phyloP scores from a whole-genome alignment of 2,888 invertebrate genomes.

The Leucophora obtusa region DNA sequence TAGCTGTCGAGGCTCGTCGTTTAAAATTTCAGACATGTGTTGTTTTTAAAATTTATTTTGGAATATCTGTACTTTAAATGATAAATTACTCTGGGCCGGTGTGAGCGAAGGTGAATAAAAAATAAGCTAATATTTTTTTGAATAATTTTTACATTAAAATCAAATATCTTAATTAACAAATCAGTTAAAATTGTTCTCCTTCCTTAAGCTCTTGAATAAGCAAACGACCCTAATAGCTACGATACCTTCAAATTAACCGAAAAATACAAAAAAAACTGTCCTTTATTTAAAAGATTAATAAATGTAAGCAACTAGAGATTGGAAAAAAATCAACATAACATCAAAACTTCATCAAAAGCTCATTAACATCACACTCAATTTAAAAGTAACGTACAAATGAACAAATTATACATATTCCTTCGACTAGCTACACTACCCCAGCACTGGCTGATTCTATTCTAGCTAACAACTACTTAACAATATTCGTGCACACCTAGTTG shows the following conservation, averaged over 20 bases:
- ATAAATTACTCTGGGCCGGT: too few relatives aligned
- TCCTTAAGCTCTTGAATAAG: conserved; percentile 15
- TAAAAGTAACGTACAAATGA: conserved; percentile 57
- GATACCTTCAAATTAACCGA: conserved; percentile 22
- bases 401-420: conserved; percentile 31
- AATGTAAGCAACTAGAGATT: conserved; percentile 11
- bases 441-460: neutral
- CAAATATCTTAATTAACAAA: conserved; percentile 55
- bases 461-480: conserved; percentile 39
- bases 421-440: neutral
- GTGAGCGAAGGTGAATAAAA: too few relatives aligned
- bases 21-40: too few relatives aligned
- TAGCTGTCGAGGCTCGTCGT: too few relatives aligned
- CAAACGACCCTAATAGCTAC: conserved; percentile 40
- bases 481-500: too few relatives aligned
- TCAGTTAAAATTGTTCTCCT: conserved; percentile 30
- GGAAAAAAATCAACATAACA: conserved; percentile 51
- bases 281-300: conserved; percentile 26
- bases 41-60: too few relatives aligned
- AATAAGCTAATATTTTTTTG: neutral
- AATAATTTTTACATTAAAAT: conserved; percentile 45
- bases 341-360: conserved; percentile 65
- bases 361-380: conserved; percentile 64
- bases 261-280: conserved; percentile 22
- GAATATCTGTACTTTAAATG: too few relatives aligned